These are phyloP conservation scores for Cardiocondyla obscurior DNA, from an alignment of 1,140 invertebrate genomes.

Conservation along the genomic window DNA sequence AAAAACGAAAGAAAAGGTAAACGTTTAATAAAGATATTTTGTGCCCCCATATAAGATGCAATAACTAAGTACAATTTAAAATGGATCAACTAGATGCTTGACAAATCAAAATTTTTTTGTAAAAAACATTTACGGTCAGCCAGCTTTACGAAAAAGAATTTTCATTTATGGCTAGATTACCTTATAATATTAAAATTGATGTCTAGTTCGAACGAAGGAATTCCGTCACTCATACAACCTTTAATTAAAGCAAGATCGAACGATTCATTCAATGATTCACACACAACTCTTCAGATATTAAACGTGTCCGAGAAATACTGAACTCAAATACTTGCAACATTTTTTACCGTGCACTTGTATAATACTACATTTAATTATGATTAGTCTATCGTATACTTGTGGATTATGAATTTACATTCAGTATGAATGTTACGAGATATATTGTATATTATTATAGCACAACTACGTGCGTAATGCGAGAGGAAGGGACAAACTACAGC, in stretches of 20 bases:
- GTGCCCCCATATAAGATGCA: constrained; percentile 71
- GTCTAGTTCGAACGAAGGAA: constrained; percentile 70
- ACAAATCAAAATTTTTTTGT: constrained; percentile 75
- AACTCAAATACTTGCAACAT: constrained; percentile 22
- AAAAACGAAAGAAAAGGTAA: constrained; percentile 27
- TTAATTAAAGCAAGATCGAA: not conserved
- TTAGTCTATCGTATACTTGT: not conserved
- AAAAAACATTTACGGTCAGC: constrained; percentile 61
- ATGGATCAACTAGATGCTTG: constrained; percentile 73
- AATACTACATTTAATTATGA: constrained; percentile 28
- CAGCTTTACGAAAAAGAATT: constrained; percentile 67
- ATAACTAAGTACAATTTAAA: constrained; percentile 78
- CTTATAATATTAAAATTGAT: constrained; percentile 54
- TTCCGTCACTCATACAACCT: constrained; percentile 59
- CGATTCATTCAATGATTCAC: too few relatives aligned
- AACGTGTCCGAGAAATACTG: constrained; percentile 4
- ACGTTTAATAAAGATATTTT: constrained; percentile 61
- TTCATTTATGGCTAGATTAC: constrained; percentile 59
- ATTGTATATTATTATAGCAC: constrained; percentile 36
- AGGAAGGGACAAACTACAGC: not conserved
- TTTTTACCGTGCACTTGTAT: constrained; percentile 23
- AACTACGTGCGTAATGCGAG: not conserved
- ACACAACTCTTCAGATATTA: not conserved
- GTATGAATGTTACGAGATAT: not conserved
- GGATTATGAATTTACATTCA: not conserved